phyloP scores from a whole-genome alignment of 2,888 invertebrate species.

The Diloba caeruleocephala region DNA sequence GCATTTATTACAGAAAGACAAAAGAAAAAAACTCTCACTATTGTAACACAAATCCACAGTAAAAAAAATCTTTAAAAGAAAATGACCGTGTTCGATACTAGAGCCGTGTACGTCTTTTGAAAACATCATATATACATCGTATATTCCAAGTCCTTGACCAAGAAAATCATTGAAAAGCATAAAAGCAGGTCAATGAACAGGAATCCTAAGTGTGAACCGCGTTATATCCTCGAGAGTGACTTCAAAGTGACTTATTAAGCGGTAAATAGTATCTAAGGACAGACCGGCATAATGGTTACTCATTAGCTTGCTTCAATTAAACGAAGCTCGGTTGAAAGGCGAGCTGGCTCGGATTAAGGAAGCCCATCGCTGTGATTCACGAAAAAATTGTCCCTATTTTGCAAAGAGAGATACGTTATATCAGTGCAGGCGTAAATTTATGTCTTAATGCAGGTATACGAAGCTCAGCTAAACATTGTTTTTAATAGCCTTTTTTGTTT shows the following conservation, averaged over 20 bases:
- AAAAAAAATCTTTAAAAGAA: no score
- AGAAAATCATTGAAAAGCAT: slow-evolving; percentile 40
- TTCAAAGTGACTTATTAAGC: slow-evolving; percentile 62
- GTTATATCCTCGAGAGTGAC: slow-evolving; percentile 37
- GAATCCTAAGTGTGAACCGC: slow-evolving; percentile 48
- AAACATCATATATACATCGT: neutral
- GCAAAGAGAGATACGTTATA: slow-evolving; percentile 5
- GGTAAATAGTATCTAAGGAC: slow-evolving; percentile 51
- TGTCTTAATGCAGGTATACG: no score
- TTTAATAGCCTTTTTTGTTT: no score
- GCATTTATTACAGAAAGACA: no score
- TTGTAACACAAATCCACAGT: no score
- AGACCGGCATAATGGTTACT: slow-evolving; percentile 60
- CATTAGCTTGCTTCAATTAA: slow-evolving; percentile 67
- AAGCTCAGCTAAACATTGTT: no score
- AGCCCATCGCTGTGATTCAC: slow-evolving; percentile 42
- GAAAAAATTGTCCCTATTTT: slow-evolving; percentile 23
- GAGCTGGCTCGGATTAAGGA: slow-evolving; percentile 59
- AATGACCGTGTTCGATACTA: no score
- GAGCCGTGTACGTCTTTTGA: no score
- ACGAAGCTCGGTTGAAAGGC: slow-evolving; percentile 57
- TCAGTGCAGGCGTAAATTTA: neutral
- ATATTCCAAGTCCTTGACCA: slow-evolving; percentile 33
- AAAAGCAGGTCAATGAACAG: slow-evolving; percentile 59
- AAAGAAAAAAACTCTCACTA: no score